Base-by-base conservation (phyloP, 2,113 vertebrate genomes). In the Hyperoodon ampullatus region DNA sequence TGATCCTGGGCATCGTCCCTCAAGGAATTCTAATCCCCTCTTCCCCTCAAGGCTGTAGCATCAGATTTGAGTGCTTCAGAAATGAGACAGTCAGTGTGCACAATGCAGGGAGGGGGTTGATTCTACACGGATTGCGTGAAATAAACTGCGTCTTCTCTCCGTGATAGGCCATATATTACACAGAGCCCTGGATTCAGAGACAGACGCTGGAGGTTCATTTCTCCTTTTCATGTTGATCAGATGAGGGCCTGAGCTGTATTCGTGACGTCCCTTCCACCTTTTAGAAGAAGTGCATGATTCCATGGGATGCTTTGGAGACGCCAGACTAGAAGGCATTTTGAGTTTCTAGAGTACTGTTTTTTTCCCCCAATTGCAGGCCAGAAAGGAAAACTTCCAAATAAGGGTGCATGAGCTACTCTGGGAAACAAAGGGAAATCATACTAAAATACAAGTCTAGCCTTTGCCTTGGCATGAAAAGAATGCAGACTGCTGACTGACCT, bases 361-460 rank as follows among this genome's bases (percentile, higher is more conserved):
- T 55, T 55, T 30, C 30, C 1, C 16, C 53, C 30, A 78, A 7
- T 82, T 83, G 85, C 33, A 65, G 72, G 14, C 74, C 89, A 96
- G 91, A 93, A 96, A 95, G 93, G 92, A 85, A 97, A 96, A 97
- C 44, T 97, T 97, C 97, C 97, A 96, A 98, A 98, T 97, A 97
- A 96, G 97, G 97, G 63, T 80, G 60, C 19, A 8, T 23, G 83
- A 96, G 70, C 82, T 83, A 71, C 77, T 70, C 88, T 72, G 80
- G 50, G 80, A 97, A 95, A 96, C 96, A 93, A 95, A 97, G 75
- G 81, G 86, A 95, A 96, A 97, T 90, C 96, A 93, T 94, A 85
- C 89, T 95, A 93, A 97, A 97, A 88, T 88, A 55, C 92, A 95
- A 68, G 92, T 86, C 30, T 78, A 80, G 94, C 95, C 95, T 97